Base-by-base conservation (phyloP, 2,797 vertebrate species). In the Orestias chungarensis region DNA sequence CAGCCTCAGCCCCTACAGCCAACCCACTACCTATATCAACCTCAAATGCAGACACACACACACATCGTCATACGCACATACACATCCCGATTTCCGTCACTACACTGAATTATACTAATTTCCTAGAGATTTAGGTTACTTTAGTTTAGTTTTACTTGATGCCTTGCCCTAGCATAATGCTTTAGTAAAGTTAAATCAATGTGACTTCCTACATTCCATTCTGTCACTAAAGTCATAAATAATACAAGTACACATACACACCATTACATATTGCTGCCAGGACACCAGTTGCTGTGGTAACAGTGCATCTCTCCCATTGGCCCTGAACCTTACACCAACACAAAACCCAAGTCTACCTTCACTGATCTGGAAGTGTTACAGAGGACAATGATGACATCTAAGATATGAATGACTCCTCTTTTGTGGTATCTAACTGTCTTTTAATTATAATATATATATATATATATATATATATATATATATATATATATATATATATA, bases 211-310 rank as follows among this genome's bases (percentile, higher is more conserved):
- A 8, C n/a, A n/a, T 38, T 6, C 8, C 47, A 47, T 49, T n/a
- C 18, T 38, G 23, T 66, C n/a, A 31, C 33, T 7, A 40, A 33
- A 49, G n/a, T 35, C 33, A 33, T 43, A 59, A 40, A 67, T 35
- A 61, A 61, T 49, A 47, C 55, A 61, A 68, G 20, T 17, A 68
- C 70, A 76, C 50, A 61, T 54, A 64, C 64, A 55, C 46, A 55
- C 43, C 17, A 40, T n/a, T 54, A 27, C 68, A 47, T 55, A 25
- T 55, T 59, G 42, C 74, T 70, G 57, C 73, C 73, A 79, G 64
- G 72, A 65, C 69, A 83, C 49, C 29, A 54, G 89, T 89, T 87
- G 81, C 89, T 91, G 88, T 89, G 84, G 87, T 80, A 87, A 90
- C 82, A 59, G 79, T 71, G 66, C 55, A 81, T 80, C 62, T 81